phyloP scores from a whole-genome alignment of 2,888 invertebrate species.

The Pammene fasciana region DNA sequence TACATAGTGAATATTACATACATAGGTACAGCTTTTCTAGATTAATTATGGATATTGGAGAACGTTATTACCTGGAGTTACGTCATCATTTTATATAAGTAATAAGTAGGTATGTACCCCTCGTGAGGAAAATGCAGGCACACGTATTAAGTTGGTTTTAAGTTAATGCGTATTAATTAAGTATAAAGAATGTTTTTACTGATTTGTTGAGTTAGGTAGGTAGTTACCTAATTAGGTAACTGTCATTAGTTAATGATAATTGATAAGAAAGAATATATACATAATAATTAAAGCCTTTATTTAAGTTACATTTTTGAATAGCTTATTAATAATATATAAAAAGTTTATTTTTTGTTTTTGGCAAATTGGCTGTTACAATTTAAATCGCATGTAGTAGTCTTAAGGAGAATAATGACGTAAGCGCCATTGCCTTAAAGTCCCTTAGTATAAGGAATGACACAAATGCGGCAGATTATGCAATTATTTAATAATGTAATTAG shows the following conservation, averaged over 20 bases:
- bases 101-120: background rate
- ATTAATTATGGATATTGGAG: conserved; percentile 2
- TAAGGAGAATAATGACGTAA: too few relatives aligned
- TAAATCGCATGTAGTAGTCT: too few relatives aligned
- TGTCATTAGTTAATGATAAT: background rate
- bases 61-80: conserved; percentile 10
- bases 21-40: background rate
- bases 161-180: conserved; percentile 3
- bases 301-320: background rate
- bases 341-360: too few relatives aligned
- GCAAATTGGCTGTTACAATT: too few relatives aligned
- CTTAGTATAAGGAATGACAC: too few relatives aligned
- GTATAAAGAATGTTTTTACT: background rate
- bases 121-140: conserved; percentile 1
- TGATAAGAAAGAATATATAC: background rate
- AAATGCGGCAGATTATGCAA: too few relatives aligned
- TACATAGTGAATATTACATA: background rate
- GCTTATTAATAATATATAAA: too few relatives aligned
- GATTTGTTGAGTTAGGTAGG: background rate
- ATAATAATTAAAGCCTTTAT: background rate
- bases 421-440: background rate
- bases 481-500: too few relatives aligned
- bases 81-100: conserved; percentile 11
- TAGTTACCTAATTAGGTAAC: background rate
- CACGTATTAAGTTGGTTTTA: background rate